phyloP scores from a whole-genome alignment of 2,797 vertebrate genomes.

The Eleutherodactylus coqui region DNA sequence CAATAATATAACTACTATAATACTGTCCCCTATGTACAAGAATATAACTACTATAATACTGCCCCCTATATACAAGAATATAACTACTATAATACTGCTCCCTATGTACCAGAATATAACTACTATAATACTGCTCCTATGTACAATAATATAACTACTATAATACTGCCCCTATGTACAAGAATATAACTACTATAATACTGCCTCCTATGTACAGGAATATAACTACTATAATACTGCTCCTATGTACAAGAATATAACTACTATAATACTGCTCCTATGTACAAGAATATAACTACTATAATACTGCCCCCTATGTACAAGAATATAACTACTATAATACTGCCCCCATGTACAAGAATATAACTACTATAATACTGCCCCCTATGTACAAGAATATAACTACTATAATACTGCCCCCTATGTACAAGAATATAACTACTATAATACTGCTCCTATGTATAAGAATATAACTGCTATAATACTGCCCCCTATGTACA shows the following conservation, averaged over 20 bases:
- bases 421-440: neutral
- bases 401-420: conserved; percentile 12
- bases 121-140: conserved; percentile 14
- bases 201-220: neutral
- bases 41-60: conserved; percentile 21
- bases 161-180: neutral
- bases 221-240: conserved; percentile 3
- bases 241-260: conserved; percentile 10
- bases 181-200: conserved; percentile 14
- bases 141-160: conserved; percentile 13
- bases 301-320: conserved; percentile 10
- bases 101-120: conserved; percentile 15
- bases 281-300: conserved; percentile 20
- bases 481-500: neutral
- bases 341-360: neutral
- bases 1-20: no score
- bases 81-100: conserved; percentile 16
- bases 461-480: neutral
- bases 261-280: conserved; percentile 13
- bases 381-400: neutral
- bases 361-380: conserved; percentile 16
- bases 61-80: conserved; percentile 4
- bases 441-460: neutral
- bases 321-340: conserved; percentile 18
- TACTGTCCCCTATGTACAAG: conserved; percentile 4